A percentile compares a stretch with the other conserved stretches of the same genome.
Conservation (phyloP, 2,888 invertebrate species). For the Hirtodrosophila alboralis region DNA sequence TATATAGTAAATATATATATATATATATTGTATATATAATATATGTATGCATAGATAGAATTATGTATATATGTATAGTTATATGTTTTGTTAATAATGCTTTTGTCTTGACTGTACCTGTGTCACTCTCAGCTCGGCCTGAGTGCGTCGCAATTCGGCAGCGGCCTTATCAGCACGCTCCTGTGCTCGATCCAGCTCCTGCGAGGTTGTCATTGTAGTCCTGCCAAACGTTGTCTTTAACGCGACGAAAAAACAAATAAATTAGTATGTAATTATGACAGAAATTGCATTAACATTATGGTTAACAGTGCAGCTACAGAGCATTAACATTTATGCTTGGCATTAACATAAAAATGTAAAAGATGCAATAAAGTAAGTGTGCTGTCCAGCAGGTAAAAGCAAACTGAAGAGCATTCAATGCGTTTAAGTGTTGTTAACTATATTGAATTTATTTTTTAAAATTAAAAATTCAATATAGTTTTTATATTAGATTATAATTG, state of each 20-base stretch:
- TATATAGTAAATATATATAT: constrained; percentile 37
- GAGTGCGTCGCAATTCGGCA: constrained; percentile 93
- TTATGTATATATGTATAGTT: constrained; percentile 39
- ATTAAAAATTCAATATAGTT: constrained; percentile 13
- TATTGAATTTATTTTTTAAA: neutral
- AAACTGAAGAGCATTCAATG: constrained; percentile 39
- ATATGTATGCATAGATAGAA: constrained; percentile 23
- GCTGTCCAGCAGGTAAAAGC: constrained; percentile 57
- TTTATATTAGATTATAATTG: constrained; percentile 17
- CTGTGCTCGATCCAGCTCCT: constrained; percentile 92
- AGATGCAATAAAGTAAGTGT: constrained; percentile 24
- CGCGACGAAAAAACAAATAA: too few species aligned
- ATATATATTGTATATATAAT: constrained; percentile 22
- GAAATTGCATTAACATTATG: neutral
- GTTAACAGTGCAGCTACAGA: constrained; percentile 33
- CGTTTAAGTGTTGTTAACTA: constrained; percentile 31
- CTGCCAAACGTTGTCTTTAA: constrained; percentile 90
- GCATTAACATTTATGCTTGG: constrained; percentile 6
- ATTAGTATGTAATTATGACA: constrained; percentile 54
- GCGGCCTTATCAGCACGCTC: constrained; percentile 94
- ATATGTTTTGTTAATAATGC: constrained; percentile 12
- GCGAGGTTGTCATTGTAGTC: constrained; percentile 91
- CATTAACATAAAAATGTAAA: constrained; percentile 23
- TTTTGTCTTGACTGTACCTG: constrained; percentile 85
- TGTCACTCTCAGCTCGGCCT: constrained; percentile 95